Conservation (phyloP, 2,888 invertebrate genomes). For the Agonopterix alstromeriana region DNA sequence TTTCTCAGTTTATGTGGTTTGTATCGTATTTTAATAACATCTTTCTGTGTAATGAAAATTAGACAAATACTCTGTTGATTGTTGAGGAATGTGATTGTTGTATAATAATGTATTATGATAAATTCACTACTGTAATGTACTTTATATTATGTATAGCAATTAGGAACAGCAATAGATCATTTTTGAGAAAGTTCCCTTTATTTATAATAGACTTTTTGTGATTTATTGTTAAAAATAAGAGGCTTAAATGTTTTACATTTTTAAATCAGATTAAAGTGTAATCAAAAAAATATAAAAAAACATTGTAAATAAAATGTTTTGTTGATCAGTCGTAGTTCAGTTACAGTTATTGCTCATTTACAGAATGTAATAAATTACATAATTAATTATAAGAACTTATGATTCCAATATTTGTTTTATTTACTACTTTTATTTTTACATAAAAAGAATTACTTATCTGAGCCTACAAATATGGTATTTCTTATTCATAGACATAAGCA, state of each 20-base stretch:
- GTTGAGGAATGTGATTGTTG: neutral
- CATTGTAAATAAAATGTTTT: too few relatives aligned
- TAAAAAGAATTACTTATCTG: too few relatives aligned
- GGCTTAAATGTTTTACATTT: too few relatives aligned
- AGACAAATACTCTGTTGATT: conserved; percentile 12
- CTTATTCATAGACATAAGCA: too few relatives aligned
- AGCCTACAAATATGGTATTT: too few relatives aligned
- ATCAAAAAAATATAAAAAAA: too few relatives aligned
- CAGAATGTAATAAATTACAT: conserved; percentile 21
- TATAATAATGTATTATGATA: conserved; percentile 4
- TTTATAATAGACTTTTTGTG: too few relatives aligned
- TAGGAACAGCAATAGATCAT: too few relatives aligned
- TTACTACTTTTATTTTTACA: conserved; percentile 7
- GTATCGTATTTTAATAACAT: conserved; percentile 8
- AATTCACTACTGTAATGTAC: neutral
- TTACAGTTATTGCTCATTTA: conserved; percentile 34
- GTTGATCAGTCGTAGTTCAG: too few relatives aligned
- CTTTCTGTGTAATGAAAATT: conserved; percentile 8
- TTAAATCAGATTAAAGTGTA: too few relatives aligned
- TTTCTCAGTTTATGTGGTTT: conserved; percentile 5
- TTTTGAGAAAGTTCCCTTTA: neutral
- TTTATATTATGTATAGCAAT: neutral
- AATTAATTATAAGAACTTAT: conserved; percentile 27
- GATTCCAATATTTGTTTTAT: conserved; percentile 37
- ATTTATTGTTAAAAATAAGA: too few relatives aligned